Conservation (phyloP, 2,888 invertebrate species). For the Acleris laterana region DNA sequence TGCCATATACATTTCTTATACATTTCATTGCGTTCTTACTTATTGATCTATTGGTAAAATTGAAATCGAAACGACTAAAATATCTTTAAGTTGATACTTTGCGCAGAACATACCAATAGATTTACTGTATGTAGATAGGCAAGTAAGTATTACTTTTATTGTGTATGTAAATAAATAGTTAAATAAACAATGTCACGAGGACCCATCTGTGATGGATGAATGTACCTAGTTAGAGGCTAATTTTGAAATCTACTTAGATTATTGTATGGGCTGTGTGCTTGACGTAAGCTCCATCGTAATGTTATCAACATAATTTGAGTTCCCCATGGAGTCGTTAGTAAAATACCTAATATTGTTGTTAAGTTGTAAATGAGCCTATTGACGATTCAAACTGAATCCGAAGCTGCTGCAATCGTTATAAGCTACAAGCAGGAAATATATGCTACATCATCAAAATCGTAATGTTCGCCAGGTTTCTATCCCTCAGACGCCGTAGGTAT, state of each 20-base stretch:
- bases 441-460: too few relatives aligned
- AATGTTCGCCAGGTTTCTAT: too few relatives aligned
- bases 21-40: conserved; percentile 19
- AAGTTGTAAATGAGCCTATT: too few relatives aligned
- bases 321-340: too few relatives aligned
- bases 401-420: too few relatives aligned
- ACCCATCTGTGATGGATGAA: conserved; percentile 58
- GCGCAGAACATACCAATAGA: conserved; percentile 57
- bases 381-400: too few relatives aligned
- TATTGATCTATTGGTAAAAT: conserved; percentile 9
- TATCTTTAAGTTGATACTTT: conserved; percentile 31
- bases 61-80: too few relatives aligned
- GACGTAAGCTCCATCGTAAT: too few relatives aligned
- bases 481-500: too few relatives aligned
- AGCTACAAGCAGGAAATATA: too few relatives aligned
- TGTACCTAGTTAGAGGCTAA: conserved; percentile 19
- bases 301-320: too few relatives aligned
- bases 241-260: conserved; percentile 36
- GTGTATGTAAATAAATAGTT: conserved; percentile 58
- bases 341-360: too few relatives aligned
- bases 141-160: conserved; percentile 46
- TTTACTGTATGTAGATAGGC: conserved; percentile 57
- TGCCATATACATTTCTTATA: conserved; percentile 27
- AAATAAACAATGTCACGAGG: conserved; percentile 56
- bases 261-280: neutral